Conservation (phyloP, 2,888 invertebrate species). For the Sinelater perroti region DNA sequence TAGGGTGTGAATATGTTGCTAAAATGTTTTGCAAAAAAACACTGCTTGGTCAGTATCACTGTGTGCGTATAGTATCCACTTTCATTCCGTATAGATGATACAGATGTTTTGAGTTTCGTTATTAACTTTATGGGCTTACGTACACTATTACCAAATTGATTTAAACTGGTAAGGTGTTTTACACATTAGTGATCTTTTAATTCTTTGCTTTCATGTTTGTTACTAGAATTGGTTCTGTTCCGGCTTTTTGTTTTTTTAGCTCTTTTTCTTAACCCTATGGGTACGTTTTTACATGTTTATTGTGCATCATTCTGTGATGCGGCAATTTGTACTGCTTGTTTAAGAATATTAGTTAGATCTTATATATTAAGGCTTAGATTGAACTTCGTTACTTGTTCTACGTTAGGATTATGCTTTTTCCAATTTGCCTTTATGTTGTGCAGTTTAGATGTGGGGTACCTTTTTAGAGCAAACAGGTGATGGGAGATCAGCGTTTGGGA, state of each 20-base stretch:
- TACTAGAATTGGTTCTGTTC: too few relatives aligned
- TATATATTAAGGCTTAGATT: neutral
- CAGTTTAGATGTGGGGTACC: neutral
- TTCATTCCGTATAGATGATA: neutral
- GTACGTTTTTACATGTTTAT: neutral
- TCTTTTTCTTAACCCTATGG: neutral
- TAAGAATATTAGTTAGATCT: neutral
- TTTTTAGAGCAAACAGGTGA: neutral
- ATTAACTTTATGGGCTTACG: too few relatives aligned
- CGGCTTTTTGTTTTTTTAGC: neutral
- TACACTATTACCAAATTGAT: too few relatives aligned
- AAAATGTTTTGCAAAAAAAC: neutral
- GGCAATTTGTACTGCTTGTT: neutral
- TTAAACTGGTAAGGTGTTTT: too few relatives aligned
- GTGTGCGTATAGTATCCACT: neutral
- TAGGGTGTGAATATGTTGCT: neutral
- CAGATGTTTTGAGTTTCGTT: too few relatives aligned
- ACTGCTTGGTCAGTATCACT: neutral
- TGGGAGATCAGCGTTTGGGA: neutral
- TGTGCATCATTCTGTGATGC: neutral
- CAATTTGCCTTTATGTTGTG: neutral
- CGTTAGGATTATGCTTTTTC: neutral
- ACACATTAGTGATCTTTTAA: too few relatives aligned
- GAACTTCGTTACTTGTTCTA: neutral
- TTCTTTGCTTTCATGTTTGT: too few relatives aligned